phyloP scores from a whole-genome alignment of 2,113 vertebrate species.

The Pseudolaguvia tuberculata region DNA sequence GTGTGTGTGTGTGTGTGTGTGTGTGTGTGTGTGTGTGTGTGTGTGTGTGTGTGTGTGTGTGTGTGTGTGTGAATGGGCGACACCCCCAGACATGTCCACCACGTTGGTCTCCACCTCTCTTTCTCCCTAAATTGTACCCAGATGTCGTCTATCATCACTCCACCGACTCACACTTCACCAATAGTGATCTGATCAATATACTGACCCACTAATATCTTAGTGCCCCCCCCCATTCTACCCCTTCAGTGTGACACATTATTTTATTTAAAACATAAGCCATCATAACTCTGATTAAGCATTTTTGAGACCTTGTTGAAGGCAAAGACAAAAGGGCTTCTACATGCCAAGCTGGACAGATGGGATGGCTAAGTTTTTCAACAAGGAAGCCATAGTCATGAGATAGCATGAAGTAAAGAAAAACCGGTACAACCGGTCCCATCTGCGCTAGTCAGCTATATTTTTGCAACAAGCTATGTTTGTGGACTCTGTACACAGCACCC shows the following conservation, averaged over 20 bases:
- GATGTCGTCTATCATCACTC: slow-evolving; percentile 27
- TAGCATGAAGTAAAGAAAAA: neutral
- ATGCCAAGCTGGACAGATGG: slow-evolving; percentile 39
- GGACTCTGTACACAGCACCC: neutral
- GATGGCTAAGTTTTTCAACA: slow-evolving; percentile 19
- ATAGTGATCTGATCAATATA: neutral
- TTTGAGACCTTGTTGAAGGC: neutral
- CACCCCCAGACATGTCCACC: slow-evolving; percentile 50
- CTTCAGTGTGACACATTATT: too few species aligned
- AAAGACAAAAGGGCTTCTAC: slow-evolving; percentile 28
- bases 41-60: too few species aligned
- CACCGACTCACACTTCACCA: neutral
- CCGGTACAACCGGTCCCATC: slow-evolving; percentile 20
- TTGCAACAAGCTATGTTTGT: slow-evolving; percentile 14
- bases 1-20: too few species aligned
- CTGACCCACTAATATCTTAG: neutral
- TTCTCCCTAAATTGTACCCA: slow-evolving; percentile 26
- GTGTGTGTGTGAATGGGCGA: slow-evolving; percentile 42
- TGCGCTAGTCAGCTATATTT: slow-evolving; percentile 12
- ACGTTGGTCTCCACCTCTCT: slow-evolving; percentile 26
- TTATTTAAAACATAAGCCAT: too few species aligned
- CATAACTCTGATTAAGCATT: neutral
- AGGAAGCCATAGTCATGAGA: slow-evolving; percentile 22
- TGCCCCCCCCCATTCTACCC: too few species aligned
- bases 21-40: too few species aligned